phyloP scores from a whole-genome alignment of 2,888 invertebrate species.

The Aromia moschata region DNA sequence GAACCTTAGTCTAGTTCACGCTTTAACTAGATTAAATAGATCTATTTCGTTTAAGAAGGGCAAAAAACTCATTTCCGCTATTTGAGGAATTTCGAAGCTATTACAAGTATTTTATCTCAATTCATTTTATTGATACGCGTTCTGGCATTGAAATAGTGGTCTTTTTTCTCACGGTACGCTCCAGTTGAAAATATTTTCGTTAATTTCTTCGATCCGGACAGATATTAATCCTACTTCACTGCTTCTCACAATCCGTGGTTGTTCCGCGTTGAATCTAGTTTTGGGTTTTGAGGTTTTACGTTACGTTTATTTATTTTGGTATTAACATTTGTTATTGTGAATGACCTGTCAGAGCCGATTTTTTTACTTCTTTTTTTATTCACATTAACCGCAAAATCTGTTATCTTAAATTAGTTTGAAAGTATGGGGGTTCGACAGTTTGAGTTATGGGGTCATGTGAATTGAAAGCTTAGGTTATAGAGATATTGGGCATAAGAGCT shows the following conservation, averaged over 20 bases:
- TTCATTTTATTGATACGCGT: neutral
- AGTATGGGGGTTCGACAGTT: no score
- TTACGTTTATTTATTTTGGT: neutral
- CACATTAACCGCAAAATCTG: no score
- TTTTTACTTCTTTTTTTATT: no score
- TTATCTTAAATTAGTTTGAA: no score
- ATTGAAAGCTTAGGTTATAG: no score
- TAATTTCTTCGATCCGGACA: neutral
- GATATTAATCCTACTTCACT: neutral
- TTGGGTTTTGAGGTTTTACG: neutral
- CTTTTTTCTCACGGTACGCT: constrained; percentile 2
- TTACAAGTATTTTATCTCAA: neutral
- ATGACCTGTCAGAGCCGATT: neutral
- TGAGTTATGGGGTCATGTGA: no score
- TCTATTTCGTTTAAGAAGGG: neutral
- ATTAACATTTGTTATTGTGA: neutral
- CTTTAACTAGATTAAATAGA: neutral
- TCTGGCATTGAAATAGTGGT: neutral
- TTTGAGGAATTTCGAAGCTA: constrained; percentile 2
- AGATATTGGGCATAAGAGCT: no score
- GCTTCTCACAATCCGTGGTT: neutral
- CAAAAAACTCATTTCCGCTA: neutral
- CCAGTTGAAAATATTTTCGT: neutral
- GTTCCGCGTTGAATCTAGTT: neutral
- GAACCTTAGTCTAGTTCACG: constrained; percentile 2